phyloP scores from a whole-genome alignment of 2,888 invertebrate species.

The Noctua comes region DNA sequence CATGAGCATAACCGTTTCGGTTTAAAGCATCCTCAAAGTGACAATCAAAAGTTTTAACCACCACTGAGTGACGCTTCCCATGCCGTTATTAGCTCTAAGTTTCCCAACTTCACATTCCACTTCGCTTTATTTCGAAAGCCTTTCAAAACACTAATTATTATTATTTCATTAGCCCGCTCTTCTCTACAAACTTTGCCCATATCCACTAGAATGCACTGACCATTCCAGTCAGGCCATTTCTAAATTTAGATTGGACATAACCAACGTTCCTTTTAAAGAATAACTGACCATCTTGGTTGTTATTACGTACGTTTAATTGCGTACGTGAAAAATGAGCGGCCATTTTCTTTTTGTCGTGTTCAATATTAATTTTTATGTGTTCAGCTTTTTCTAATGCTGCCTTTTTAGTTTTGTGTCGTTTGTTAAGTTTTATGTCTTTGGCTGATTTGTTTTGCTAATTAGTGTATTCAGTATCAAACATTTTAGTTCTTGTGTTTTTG shows the following conservation, averaged over 20 bases:
- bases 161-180: constrained; percentile 44
- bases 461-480: neutral
- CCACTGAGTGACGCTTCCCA: constrained; percentile 1
- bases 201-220: constrained; percentile 71
- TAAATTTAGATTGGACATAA: constrained; percentile 83
- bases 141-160: constrained; percentile 30
- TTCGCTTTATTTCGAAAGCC: constrained; percentile 17
- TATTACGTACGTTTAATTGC: constrained; percentile 71
- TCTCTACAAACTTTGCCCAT: constrained; percentile 52
- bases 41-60: constrained; percentile 21
- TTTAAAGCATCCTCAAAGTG: constrained; percentile 10
- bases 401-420: constrained; percentile 24
- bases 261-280: constrained; percentile 82
- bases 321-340: constrained; percentile 61
- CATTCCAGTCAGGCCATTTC: constrained; percentile 77
- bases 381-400: constrained; percentile 29
- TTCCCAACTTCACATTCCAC: constrained; percentile 29
- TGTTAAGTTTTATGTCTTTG: constrained; percentile 7
- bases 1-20: neutral
- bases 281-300: constrained; percentile 74
- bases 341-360: constrained; percentile 56
- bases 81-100: constrained; percentile 23
- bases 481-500: neutral
- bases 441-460: constrained; percentile 9
- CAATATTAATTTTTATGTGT: constrained; percentile 51